A percentile compares a stretch with the other conserved stretches of the same genome.
Conservation (phyloP, 92 coral and sea anemone species). For the Epizoanthus ramosus region DNA sequence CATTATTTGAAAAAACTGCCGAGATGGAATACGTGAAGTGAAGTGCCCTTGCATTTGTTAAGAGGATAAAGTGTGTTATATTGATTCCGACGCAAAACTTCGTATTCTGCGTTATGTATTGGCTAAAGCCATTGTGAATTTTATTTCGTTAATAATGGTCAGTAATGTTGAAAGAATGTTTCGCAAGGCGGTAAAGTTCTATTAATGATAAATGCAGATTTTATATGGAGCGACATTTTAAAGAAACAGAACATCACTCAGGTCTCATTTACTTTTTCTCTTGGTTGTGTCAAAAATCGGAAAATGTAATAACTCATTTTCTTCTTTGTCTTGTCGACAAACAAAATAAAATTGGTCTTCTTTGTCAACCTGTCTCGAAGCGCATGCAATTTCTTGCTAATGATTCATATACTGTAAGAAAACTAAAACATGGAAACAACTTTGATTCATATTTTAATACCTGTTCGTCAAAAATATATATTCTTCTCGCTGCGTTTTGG, state of each 20-base stretch:
- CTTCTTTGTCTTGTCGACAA: background rate
- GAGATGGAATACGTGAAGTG: too few species aligned
- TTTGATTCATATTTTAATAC: too few species aligned
- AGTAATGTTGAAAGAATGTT: background rate
- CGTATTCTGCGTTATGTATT: background rate
- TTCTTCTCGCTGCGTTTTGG: background rate
- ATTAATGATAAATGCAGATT: background rate
- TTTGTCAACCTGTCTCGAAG: background rate
- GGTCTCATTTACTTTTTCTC: too few species aligned
- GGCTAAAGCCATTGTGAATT: background rate
- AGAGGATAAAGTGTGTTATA: too few species aligned
- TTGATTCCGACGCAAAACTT: too few species aligned
- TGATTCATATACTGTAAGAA: too few species aligned
- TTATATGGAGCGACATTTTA: background rate
- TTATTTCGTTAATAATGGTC: constrained; percentile 5
- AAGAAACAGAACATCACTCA: background rate
- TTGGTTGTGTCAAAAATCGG: background rate
- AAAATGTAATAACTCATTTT: background rate
- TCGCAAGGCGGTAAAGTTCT: background rate
- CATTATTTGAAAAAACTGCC: too few species aligned
- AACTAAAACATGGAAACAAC: too few species aligned
- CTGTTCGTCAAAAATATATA: too few species aligned
- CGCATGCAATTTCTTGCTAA: too few species aligned
- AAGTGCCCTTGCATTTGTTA: too few species aligned
- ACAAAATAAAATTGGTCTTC: background rate